Percentiles rank a stretch among this genome's conserved stretches.
These are phyloP conservation scores for Leucopsar rothschildi DNA, from an alignment of 2,113 vertebrate genomes.

Conservation along the genomic window DNA sequence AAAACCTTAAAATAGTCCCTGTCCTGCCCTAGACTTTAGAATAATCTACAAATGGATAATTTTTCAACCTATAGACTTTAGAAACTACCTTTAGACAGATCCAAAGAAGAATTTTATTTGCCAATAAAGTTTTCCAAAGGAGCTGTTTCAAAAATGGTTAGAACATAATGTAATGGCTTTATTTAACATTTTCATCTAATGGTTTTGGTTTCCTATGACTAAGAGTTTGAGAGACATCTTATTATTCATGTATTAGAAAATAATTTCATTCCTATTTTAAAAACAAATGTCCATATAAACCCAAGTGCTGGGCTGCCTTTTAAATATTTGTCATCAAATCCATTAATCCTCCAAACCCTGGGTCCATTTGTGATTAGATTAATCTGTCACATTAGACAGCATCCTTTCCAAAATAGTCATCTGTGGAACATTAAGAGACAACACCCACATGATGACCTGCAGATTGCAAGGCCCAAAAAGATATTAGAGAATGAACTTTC, in stretches of 20 bases:
- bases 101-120: slow-evolving; percentile 25
- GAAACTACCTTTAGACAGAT: background rate
- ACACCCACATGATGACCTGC: background rate
- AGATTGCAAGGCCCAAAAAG: background rate
- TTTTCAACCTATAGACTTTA: slow-evolving; percentile 22
- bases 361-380: slow-evolving; percentile 5
- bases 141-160: slow-evolving; percentile 12
- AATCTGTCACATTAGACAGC: background rate
- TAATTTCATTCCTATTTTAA: slow-evolving; percentile 37
- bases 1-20: slow-evolving; percentile 37
- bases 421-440: background rate
- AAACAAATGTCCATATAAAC: background rate
- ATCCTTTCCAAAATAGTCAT: background rate
- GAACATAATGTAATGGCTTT: slow-evolving; percentile 45
- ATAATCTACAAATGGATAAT: slow-evolving; percentile 45
- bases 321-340: slow-evolving; percentile 35
- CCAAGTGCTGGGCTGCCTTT: background rate
- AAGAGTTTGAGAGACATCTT: slow-evolving; percentile 38
- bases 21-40: background rate
- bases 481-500: background rate
- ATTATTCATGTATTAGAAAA: slow-evolving; percentile 55
- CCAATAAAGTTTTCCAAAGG: slow-evolving; percentile 28
- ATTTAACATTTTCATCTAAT: slow-evolving; percentile 18
- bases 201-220: slow-evolving; percentile 5
- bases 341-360: background rate